A percentile compares a stretch with the other conserved stretches of the same genome.
Evolutionary conservation across 2,113 vertebrate genomes (phyloP).

Genomic region (Proteles cristata): DNA sequence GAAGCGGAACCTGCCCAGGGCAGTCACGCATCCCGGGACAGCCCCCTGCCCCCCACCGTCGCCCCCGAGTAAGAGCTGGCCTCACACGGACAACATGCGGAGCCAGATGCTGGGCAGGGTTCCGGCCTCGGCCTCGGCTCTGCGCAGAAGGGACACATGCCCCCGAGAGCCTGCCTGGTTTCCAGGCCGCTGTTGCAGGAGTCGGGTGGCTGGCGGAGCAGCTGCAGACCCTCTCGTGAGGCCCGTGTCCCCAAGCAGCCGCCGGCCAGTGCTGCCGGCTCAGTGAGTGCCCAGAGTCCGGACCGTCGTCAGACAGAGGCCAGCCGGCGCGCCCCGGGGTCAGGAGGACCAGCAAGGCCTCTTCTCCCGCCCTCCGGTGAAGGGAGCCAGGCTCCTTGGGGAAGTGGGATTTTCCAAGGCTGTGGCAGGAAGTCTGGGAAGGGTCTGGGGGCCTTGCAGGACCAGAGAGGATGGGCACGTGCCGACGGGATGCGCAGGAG

Average conservation of each 20-base stretch:
- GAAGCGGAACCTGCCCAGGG: background rate
- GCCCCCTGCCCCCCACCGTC: rapidly evolving
- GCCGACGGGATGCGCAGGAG: background rate
- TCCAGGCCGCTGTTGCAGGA: background rate
- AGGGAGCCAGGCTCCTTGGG: background rate
- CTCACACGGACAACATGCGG: rapidly evolving
- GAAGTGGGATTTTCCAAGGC: rapidly evolving
- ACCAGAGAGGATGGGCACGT: background rate
- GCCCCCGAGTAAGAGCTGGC: background rate
- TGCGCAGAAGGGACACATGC: background rate
- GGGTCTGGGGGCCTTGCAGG: background rate
- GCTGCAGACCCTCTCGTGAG: rapidly evolving
- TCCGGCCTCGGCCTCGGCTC: background rate
- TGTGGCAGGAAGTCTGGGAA: rapidly evolving
- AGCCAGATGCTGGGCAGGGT: rapidly evolving
- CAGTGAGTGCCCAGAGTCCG: rapidly evolving
- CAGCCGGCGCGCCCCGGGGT: rapidly evolving
- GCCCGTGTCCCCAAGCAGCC: rapidly evolving
- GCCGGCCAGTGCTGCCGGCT: rapidly evolving
- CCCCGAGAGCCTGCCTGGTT: background rate
- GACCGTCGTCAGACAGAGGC: background rate
- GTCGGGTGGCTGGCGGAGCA: rapidly evolving
- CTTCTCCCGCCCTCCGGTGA: rapidly evolving
- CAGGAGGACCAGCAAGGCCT: rapidly evolving
- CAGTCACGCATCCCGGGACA: background rate